Base-by-base conservation (phyloP, 1,140 invertebrate species). In the Drosophila virilis region DNA sequence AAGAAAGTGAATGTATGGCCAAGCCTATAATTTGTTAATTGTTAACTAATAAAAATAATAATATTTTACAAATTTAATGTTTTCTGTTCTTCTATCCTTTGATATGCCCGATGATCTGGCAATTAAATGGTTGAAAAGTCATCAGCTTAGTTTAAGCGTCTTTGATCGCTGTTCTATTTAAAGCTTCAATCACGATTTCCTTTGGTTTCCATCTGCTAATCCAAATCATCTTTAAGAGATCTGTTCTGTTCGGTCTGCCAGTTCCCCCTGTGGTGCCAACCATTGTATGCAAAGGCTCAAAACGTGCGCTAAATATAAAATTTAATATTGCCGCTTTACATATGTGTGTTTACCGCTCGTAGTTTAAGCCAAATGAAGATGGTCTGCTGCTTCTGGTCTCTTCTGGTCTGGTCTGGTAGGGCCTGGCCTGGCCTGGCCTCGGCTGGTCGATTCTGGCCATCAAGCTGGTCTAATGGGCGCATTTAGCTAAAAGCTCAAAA, bases 221-320 rank as follows among this genome's bases (percentile, higher is more conserved):
- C 72, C 48, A 72, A 52, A 66, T 72, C 69, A 72, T 66, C 61
- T 70, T 62, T 68, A 35, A 28, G 7, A 70, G 33, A 48, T 51
- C 15, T 62, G 38, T 46, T 70, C 38, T 61, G 35, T 37, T 58
- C 64, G 9, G 55, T 37, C 33, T 67, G 13, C 37, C 8, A 42
- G 45, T 35, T 22, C 7, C 66, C 52, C 22, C 57, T 43, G 38
- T 35, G 37, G 45, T 46, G 48, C 48, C 50, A 37, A 12, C 50
- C 51, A 85, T 86, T 85, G 82, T 85, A 85, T 85, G 82, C 82
- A 78, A 85, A 73, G 60, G 35, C 55, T 48, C 55, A 59, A 86
- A 75, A 79, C 83, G 83, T 86, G 83, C 79, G 76, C 76, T 88
- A 83, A 83, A 88, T 88, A 86, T 86, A 83, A 86, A 86, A 86